Evolutionary conservation across 1,140 invertebrate genomes (phyloP), one percentile per base, ranked within the genome.

Genomic region (Halictus rubicundus): DNA sequence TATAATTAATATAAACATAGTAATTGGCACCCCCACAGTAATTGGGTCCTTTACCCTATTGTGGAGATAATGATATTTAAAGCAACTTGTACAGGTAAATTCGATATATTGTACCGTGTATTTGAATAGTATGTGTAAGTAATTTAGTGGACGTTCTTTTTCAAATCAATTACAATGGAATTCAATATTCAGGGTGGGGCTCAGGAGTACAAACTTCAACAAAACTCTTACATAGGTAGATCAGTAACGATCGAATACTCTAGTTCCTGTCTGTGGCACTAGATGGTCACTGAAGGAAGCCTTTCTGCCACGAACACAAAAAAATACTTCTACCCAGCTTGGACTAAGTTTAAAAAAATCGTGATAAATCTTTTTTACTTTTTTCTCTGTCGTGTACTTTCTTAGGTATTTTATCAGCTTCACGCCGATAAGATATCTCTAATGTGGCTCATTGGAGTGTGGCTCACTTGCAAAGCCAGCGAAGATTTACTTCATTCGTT

Each of bases 211-310:
- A 79, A 78, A 87, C 77, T 66, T 86, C 64, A 75, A 82, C 78
- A 79, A 79, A 88, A 86, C 78, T 87, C 84, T 88, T 88, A 83
- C 83, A 70, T 85, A 85, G 82, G 84, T 84, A 87, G 84, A 89
- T 88, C 85, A 86, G 87, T 88, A 88, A 88, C 87, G 87, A 88
- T 88, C 87, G 87, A 81, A 87, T 83, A 78, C 75, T 68, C 81
- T 88, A 88, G 87, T 88, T 87, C 86, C 77, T 82, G 61, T 75
- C 80, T 80, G 81, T 83, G 87, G 73, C 87, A 88, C 87, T 84
- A 88, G 87, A 81, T 88, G 87, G 87, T 88, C 69, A 72, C 78
- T 60, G 73, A 59, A 68, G 76, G 65, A 64, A 65, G 74, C 59
- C 76, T 80, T 78, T 74, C 72, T 42, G 66, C 74, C 57, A 37